These are phyloP conservation scores for Atethmia centrago DNA, from an alignment of 2,888 invertebrate genomes.

Conservation along the genomic window DNA sequence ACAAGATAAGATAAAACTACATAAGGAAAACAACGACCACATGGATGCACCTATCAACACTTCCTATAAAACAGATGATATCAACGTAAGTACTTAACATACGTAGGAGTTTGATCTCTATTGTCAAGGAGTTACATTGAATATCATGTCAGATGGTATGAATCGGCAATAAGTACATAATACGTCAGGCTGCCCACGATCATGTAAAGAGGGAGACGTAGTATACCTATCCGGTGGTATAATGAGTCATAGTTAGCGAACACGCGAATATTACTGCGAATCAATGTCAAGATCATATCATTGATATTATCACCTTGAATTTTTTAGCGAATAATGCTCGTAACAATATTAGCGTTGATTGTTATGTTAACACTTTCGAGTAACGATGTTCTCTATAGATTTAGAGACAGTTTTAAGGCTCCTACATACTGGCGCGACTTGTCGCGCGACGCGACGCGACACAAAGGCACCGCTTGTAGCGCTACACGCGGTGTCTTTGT, in stretches of 20 bases:
- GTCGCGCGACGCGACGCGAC: too few relatives aligned
- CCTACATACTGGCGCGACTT: too few relatives aligned
- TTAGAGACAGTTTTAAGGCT: neutral
- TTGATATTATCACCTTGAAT: conserved; percentile 69
- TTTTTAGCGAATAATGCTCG: conserved; percentile 37
- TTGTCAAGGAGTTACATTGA: conserved; percentile 21
- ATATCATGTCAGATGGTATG: conserved; percentile 44
- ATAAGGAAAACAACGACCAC: conserved; percentile 46
- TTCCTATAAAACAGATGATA: conserved; percentile 40
- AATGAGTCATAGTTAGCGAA: conserved; percentile 73
- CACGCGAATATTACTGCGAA: conserved; percentile 67
- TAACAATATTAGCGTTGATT: conserved; percentile 25
- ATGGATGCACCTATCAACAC: conserved; percentile 32
- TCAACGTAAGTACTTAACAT: neutral
- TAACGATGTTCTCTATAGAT: neutral
- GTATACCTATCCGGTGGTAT: conserved; percentile 73
- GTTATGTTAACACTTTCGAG: conserved; percentile 18
- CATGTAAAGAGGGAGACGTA: conserved; percentile 59
- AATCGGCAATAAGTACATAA: conserved; percentile 40
- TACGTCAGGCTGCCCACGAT: conserved; percentile 61
- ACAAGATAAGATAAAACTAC: conserved; percentile 48
- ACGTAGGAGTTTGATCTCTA: conserved; percentile 36
- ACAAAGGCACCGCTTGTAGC: too few relatives aligned
- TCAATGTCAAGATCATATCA: conserved; percentile 81
- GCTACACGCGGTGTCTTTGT: too few relatives aligned